Conservation (phyloP, 2,888 invertebrate genomes). For the Drosophila fulvimacula region DNA sequence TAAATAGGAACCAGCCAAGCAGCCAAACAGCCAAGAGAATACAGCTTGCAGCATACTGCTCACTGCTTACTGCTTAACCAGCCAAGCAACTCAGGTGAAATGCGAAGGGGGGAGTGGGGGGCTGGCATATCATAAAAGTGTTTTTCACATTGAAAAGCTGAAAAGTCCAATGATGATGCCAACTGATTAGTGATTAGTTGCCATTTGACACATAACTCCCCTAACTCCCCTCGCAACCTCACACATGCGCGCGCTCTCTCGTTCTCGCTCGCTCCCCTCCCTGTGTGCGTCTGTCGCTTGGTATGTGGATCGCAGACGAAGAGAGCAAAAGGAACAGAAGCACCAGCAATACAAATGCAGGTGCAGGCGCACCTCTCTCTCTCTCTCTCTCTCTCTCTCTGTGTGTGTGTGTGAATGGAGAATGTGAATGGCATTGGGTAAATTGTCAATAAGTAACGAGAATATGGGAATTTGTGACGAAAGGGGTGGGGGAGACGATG, state of each 20-base stretch:
- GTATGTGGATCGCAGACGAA: slow-evolving; percentile 41
- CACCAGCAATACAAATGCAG: slow-evolving; percentile 30
- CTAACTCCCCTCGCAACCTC: background rate
- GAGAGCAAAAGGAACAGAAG: slow-evolving; percentile 35
- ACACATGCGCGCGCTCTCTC: background rate
- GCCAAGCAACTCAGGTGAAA: slow-evolving; percentile 47
- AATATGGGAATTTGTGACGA: slow-evolving; percentile 19
- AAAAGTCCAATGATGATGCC: slow-evolving; percentile 55
- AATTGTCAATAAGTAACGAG: slow-evolving; percentile 57
- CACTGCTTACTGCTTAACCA: slow-evolving; percentile 20
- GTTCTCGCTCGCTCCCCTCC: slow-evolving; percentile 2
- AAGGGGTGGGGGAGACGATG: slow-evolving; percentile 17
- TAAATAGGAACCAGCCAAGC: slow-evolving; percentile 64
- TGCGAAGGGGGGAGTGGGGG: slow-evolving; percentile 1
- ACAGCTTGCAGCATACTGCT: slow-evolving; percentile 5
- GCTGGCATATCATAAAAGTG: slow-evolving; percentile 40
- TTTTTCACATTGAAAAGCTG: slow-evolving; percentile 57
- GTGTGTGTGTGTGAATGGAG: slow-evolving; percentile 41
- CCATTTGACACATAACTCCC: slow-evolving; percentile 61
- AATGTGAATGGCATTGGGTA: slow-evolving; percentile 63
- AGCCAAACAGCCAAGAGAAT: slow-evolving; percentile 39
- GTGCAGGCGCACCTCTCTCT: slow-evolving; percentile 20
- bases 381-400: slow-evolving; percentile 1
- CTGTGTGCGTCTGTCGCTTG: background rate
- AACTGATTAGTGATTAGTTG: slow-evolving; percentile 76